These are phyloP conservation scores for Gallinago paraguaiae DNA, from an alignment of 2,113 vertebrate species.

Conservation along the genomic window DNA sequence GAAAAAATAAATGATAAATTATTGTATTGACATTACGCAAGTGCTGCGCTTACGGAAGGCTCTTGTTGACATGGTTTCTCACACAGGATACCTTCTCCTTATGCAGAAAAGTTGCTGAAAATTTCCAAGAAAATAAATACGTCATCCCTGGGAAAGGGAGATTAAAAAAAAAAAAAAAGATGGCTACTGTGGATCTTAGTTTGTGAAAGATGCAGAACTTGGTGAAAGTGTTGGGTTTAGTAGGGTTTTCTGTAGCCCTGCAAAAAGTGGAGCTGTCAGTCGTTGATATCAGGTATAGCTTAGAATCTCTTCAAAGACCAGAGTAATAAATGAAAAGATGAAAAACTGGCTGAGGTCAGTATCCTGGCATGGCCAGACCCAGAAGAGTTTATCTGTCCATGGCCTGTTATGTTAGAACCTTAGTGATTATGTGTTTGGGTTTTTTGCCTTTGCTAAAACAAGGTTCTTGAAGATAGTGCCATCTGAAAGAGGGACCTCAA, in stretches of 20 bases:
- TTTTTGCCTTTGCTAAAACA: neutral
- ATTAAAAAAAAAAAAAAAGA: neutral
- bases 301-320: neutral
- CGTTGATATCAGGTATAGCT: neutral
- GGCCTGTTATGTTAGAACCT: neutral
- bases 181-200: neutral
- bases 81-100: neutral
- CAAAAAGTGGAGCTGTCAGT: neutral
- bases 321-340: neutral
- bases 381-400: neutral
- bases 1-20: conserved; percentile 51
- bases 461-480: neutral
- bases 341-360: neutral
- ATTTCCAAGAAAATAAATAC: neutral
- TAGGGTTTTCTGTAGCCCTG: neutral
- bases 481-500: neutral
- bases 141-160: neutral
- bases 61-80: conserved; percentile 15
- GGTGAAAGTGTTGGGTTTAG: neutral
- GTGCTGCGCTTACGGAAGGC: neutral
- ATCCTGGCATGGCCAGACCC: neutral
- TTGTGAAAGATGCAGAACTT: neutral
- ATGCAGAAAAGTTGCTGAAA: neutral
- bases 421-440: fast-evolving
- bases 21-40: neutral